phyloP scores from a whole-genome alignment of 2,113 vertebrate genomes.

The Chloroceryle aenea region DNA sequence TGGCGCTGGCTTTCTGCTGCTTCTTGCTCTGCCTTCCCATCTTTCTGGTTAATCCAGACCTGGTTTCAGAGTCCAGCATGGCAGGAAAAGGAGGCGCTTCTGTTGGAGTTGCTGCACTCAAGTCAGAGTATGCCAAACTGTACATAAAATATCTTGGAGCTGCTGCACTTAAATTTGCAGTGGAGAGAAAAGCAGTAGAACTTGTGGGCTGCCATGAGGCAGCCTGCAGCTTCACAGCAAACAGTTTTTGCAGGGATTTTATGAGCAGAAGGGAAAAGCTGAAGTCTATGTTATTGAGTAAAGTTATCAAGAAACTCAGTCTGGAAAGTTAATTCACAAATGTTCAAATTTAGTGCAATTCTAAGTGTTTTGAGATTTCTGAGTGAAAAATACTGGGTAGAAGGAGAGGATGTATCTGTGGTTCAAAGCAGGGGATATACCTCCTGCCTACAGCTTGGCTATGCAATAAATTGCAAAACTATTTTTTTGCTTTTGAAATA shows the following conservation, averaged over 20 bases:
- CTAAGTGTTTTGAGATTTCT: slow-evolving; percentile 42
- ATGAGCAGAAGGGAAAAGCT: background rate
- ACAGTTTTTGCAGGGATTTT: background rate
- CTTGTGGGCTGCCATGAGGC: background rate
- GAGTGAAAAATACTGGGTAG: slow-evolving; percentile 28
- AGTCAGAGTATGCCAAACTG: background rate
- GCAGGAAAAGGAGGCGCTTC: background rate
- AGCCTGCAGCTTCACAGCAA: background rate
- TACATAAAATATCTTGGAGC: background rate
- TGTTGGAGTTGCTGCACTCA: background rate
- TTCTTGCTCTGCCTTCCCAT: background rate
- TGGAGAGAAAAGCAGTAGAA: background rate
- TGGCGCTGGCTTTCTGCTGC: background rate
- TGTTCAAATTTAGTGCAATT: slow-evolving; percentile 18
- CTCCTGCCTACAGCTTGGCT: slow-evolving; percentile 21
- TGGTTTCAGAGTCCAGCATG: background rate
- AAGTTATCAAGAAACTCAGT: slow-evolving; percentile 19
- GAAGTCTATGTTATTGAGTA: background rate
- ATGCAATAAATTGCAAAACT: background rate
- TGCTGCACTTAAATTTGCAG: background rate
- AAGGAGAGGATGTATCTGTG: slow-evolving; percentile 7
- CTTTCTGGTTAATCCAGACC: background rate
- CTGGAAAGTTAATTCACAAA: background rate
- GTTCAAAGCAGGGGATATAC: slow-evolving; percentile 41
- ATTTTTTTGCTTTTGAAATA: slow-evolving; percentile 41